Base-by-base conservation (phyloP, 2,113 vertebrate genomes). In the Cavia porcellus region DNA sequence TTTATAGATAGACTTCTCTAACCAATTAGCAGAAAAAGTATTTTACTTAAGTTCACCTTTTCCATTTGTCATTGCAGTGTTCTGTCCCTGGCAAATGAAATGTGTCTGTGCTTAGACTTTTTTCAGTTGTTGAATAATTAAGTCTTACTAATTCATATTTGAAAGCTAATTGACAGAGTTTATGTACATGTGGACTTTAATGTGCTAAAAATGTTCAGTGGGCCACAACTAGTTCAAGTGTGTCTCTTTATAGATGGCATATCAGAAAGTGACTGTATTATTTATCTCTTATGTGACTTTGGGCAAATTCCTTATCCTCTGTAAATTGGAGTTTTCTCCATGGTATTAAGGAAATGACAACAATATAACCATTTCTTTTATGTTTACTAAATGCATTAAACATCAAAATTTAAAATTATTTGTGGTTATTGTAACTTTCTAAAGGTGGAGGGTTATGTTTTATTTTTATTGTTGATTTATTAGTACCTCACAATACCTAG, bases 361-460 rank as follows among this genome's bases (percentile, higher is more conserved):
- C 35, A 77, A 72, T 42, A 61, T 22, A 59, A 68, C 5, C 92
- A 25, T 94, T 79, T 68, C 82, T 92, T 96, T 94, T 83, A 80
- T 92, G 77, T 96, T 82, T 91, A 74, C 35, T 89, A 45, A 68
- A 87, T 80, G 32, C n/a, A 81, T 15, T 80, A 70, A 83, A 55
- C 35, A 91, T 86, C 61, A 72, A 66, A 89, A 80, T 85, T 91
- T 57, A 59, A 32, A 95, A 70, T 86, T 80, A 80, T 83, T 88
- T 88, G 82, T 86, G 70, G 68, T 81, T 89, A 75, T 52, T 92
- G 50, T 96, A 52, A 66, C 57, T 45, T 96, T 89, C n/a, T 61
- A 81, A 47, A 93, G 38, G 55, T 81, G 42, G 24, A 94, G 45
- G 50, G 22, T 61, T 85, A 22, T 77, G 4, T 59, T 25, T 86